Percentiles rank a stretch among this genome's conserved stretches.
phyloP scores from a whole-genome alignment of 2,888 invertebrate species.

The Polydrusus cervinus region DNA sequence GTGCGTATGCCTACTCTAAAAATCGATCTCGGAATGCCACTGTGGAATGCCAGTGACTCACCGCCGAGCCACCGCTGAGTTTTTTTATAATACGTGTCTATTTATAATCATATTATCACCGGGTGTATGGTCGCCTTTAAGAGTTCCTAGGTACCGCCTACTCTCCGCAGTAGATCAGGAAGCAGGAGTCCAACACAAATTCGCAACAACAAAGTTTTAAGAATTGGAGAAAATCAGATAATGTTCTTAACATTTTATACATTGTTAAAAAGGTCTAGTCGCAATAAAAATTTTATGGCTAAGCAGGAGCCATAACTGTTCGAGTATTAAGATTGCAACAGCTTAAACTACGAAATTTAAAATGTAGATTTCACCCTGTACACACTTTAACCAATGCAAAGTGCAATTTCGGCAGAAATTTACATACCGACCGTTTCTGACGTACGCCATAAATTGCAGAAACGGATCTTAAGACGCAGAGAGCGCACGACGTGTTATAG shows the following conservation, averaged over 20 bases:
- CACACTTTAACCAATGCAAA: constrained; percentile 24
- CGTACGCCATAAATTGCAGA: constrained; percentile 37
- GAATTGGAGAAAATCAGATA: no score
- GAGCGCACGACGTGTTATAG: constrained; percentile 25
- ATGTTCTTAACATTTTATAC: background rate
- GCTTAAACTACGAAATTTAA: constrained; percentile 26
- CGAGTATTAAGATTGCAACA: background rate
- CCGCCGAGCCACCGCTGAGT: no score
- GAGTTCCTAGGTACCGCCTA: no score
- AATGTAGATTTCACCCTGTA: constrained; percentile 33
- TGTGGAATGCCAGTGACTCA: no score
- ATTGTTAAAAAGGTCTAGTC: background rate
- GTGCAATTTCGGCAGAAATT: constrained; percentile 38
- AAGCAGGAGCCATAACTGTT: background rate
- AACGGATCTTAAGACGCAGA: constrained; percentile 37
- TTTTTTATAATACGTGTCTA: no score
- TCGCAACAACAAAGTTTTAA: no score
- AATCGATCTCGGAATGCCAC: no score
- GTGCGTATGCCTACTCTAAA: no score
- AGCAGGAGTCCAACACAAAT: no score
- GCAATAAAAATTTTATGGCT: background rate
- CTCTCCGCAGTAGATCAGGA: no score
- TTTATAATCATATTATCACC: no score
- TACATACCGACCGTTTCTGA: constrained; percentile 36
- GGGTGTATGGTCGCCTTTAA: no score